These are phyloP conservation scores for Xanthorhoe designata DNA, from an alignment of 2,888 invertebrate genomes.

Conservation along the genomic window DNA sequence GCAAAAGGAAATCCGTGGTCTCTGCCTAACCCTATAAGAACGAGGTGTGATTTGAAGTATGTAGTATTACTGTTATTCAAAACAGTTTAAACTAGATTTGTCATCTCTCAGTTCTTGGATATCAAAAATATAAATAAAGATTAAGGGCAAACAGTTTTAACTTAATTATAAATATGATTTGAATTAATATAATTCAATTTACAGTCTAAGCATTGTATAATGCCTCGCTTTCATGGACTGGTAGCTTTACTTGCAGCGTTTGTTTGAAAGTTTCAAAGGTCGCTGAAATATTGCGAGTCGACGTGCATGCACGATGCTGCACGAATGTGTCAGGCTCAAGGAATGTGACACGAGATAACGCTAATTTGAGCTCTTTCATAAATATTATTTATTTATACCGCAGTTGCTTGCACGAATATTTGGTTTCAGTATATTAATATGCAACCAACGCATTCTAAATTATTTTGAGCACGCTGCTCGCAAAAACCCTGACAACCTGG, in stretches of 20 bases:
- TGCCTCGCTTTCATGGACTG: background rate
- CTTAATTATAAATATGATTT: too few species aligned
- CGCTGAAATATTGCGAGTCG: constrained; percentile 32
- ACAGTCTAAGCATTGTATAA: background rate
- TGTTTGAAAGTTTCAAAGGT: constrained; percentile 47
- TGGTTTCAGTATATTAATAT: background rate
- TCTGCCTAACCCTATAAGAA: too few species aligned
- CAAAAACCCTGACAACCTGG: too few species aligned
- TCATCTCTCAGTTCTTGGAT: too few species aligned
- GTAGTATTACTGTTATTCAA: too few species aligned
- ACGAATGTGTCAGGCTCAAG: constrained; percentile 20
- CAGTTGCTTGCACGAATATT: background rate
- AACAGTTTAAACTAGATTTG: too few species aligned
- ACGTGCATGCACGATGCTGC: constrained; percentile 35
- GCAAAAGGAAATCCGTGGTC: too few species aligned
- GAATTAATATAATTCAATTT: background rate
- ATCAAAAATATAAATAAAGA: background rate
- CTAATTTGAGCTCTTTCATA: constrained; percentile 18
- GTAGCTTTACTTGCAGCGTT: constrained; percentile 45
- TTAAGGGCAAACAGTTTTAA: background rate
- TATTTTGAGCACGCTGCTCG: too few species aligned
- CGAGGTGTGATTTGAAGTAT: too few species aligned
- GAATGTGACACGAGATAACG: constrained; percentile 26
- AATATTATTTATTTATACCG: constrained; percentile 1
- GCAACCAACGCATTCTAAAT: too few species aligned